Evolutionary conservation across 2,888 invertebrate species (phyloP).

Genomic region (Agrotis segetum): DNA sequence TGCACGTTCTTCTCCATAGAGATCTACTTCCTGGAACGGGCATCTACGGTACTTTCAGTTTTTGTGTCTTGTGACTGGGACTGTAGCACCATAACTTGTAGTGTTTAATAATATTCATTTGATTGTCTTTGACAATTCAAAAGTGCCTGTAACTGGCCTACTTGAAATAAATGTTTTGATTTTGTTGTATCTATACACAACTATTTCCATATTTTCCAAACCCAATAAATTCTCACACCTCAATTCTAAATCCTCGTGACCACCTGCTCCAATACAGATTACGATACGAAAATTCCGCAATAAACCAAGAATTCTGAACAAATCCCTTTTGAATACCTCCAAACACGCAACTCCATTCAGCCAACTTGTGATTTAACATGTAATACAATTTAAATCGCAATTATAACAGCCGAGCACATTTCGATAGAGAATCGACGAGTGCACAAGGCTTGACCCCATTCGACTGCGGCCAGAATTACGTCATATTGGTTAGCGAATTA

Average conservation of each 20-base stretch:
- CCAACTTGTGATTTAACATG: slow-evolving; percentile 53
- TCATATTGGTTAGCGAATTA: slow-evolving; percentile 68
- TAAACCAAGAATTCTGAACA: slow-evolving; percentile 43
- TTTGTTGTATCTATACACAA: too few relatives aligned
- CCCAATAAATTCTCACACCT: slow-evolving; percentile 3
- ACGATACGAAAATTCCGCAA: slow-evolving; percentile 38
- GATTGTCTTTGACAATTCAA: too few relatives aligned
- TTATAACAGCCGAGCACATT: slow-evolving; percentile 59
- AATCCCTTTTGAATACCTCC: slow-evolving; percentile 46
- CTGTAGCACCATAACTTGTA: too few relatives aligned
- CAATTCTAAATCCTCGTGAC: slow-evolving; percentile 21
- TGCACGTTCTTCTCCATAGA: too few relatives aligned
- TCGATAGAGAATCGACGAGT: slow-evolving; percentile 63
- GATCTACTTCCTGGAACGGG: too few relatives aligned
- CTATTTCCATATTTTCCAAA: not conserved
- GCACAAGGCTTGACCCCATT: slow-evolving; percentile 69
- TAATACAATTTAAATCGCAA: slow-evolving; percentile 58
- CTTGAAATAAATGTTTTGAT: too few relatives aligned
- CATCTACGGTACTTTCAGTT: too few relatives aligned
- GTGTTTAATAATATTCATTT: too few relatives aligned
- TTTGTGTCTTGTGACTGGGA: too few relatives aligned
- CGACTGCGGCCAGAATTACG: slow-evolving; percentile 64
- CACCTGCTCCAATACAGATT: slow-evolving; percentile 31
- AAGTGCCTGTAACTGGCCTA: too few relatives aligned
- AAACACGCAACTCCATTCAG: slow-evolving; percentile 53